phyloP scores from a whole-genome alignment of 2,113 vertebrate species.

The Rhadina sibilatrix region DNA sequence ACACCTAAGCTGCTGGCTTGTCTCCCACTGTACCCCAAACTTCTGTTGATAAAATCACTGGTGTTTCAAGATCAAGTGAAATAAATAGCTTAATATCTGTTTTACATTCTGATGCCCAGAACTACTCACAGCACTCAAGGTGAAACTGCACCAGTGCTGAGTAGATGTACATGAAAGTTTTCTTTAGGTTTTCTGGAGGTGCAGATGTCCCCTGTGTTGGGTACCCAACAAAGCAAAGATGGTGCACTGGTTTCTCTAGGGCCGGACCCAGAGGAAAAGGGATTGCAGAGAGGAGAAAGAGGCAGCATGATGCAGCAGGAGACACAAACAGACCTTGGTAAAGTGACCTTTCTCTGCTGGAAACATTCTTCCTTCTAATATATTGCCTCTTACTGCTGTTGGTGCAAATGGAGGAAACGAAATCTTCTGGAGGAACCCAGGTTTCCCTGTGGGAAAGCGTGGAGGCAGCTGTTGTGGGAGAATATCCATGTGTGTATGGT shows the following conservation, averaged over 20 bases:
- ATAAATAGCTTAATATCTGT: not conserved
- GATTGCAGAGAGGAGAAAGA: not conserved
- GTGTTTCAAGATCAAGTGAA: not conserved
- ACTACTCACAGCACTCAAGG: not conserved
- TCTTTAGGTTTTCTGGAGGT: not conserved
- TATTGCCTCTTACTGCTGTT: not conserved
- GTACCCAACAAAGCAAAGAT: not conserved
- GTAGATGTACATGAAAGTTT: not conserved
- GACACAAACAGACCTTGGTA: not conserved
- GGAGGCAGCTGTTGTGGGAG: not conserved
- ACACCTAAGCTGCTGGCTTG: not conserved
- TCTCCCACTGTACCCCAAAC: not conserved
- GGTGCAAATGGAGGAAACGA: not conserved
- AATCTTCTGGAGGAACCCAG: not conserved
- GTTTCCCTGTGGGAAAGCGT: fast-evolving
- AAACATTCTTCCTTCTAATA: not conserved
- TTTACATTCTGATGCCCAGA: not conserved
- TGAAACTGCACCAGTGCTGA: not conserved
- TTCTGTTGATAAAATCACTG: not conserved
- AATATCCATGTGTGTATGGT: not conserved
- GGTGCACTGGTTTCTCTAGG: not conserved
- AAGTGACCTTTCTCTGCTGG: not conserved
- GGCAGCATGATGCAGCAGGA: not conserved
- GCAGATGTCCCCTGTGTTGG: not conserved
- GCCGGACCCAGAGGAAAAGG: not conserved